phyloP scores from a whole-genome alignment of 2,113 vertebrate species.

The Ifrita kowaldi region DNA sequence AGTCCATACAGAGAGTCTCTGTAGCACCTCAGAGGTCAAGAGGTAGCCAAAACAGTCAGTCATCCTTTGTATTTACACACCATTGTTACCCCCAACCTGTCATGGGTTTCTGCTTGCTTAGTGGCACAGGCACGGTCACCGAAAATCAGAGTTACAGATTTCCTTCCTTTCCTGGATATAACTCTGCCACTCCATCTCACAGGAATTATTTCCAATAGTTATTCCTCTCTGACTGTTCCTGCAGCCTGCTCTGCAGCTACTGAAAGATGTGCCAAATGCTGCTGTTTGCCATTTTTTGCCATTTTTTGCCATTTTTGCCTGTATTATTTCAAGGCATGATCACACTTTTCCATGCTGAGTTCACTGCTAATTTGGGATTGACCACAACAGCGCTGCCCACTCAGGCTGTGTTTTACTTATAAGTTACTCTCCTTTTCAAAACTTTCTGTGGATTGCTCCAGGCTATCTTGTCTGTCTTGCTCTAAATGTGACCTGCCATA shows the following conservation, averaged over 20 bases:
- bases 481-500: neutral
- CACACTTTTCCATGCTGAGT: neutral
- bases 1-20: neutral
- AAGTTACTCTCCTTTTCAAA: neutral
- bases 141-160: neutral
- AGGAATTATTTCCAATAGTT: neutral
- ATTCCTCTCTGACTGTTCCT: neutral
- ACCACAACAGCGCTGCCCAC: neutral
- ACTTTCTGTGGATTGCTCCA: neutral
- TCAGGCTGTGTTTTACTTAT: neutral
- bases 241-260: neutral
- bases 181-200: accelerated
- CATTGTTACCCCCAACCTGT: too few species aligned
- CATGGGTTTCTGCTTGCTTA: neutral
- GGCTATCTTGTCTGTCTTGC: neutral
- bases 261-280: neutral
- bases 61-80: neutral
- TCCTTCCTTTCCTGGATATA: neutral
- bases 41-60: neutral
- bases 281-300: neutral
- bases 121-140: neutral
- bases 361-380: neutral
- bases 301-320: neutral
- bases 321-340: neutral
- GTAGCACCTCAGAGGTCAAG: neutral